Evolutionary conservation across 2,113 vertebrate genomes (phyloP).

Genomic region (Halcyon senegalensis): DNA sequence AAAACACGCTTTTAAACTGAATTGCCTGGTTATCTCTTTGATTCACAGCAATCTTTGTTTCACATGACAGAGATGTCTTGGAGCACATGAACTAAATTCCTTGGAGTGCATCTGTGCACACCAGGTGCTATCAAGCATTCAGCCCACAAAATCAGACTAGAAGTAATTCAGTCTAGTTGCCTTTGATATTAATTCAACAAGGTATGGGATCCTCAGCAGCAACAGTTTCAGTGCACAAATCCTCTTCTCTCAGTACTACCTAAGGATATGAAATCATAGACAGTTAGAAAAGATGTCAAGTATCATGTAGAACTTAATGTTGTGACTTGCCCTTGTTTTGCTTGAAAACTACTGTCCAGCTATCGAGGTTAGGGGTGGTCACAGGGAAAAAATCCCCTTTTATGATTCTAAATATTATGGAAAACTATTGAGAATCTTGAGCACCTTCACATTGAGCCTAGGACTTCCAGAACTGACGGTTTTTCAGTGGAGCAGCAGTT

Average conservation of each 20-base stretch:
- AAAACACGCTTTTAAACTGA: background rate
- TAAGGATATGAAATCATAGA: background rate
- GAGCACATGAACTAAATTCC: background rate
- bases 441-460: background rate
- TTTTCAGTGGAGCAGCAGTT: background rate
- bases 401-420: background rate
- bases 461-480: background rate
- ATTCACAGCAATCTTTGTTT: background rate
- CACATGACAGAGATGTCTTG: background rate
- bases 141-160: background rate
- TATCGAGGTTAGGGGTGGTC: background rate
- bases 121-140: background rate
- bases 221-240: background rate
- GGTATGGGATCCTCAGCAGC: background rate
- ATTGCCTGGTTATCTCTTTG: background rate
- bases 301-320: accelerated
- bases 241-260: background rate
- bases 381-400: background rate
- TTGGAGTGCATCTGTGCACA: background rate
- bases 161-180: background rate
- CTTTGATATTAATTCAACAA: background rate
- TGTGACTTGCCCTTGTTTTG: background rate
- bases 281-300: background rate
- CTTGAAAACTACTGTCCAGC: background rate
- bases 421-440: background rate